Conservation (phyloP, 2,888 invertebrate species). For the Ypsolopha scabrella region DNA sequence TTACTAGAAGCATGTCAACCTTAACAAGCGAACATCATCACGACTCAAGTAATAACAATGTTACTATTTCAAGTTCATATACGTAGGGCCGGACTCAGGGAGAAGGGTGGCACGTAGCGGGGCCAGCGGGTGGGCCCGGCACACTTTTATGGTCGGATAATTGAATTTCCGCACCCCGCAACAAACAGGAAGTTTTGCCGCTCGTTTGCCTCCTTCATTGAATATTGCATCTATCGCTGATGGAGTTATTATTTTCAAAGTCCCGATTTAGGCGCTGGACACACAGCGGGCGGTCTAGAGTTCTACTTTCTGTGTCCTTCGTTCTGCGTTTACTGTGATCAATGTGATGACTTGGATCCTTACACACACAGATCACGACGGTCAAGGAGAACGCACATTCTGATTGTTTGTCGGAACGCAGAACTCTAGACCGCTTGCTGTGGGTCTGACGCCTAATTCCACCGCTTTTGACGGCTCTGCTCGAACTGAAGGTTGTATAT, state of each 20-base stretch:
- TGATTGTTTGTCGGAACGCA: too few species aligned
- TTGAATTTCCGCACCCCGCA: constrained; percentile 61
- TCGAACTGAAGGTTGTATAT: too few species aligned
- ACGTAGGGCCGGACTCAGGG: neutral
- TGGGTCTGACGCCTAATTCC: too few species aligned
- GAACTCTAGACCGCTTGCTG: too few species aligned
- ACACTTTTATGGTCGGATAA: constrained; percentile 59
- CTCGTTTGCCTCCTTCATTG: constrained; percentile 31
- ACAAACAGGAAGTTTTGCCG: constrained; percentile 57
- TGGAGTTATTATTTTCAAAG: constrained; percentile 44
- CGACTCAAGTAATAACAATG: constrained; percentile 4
- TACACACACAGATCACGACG: too few species aligned
- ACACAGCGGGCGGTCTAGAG: neutral
- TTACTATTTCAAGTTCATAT: constrained; percentile 10
- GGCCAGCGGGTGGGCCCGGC: constrained; percentile 7
- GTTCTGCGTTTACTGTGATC: too few species aligned
- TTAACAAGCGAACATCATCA: constrained; percentile 4
- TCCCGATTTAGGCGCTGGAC: neutral
- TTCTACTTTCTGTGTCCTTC: too few species aligned
- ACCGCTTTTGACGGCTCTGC: too few species aligned
- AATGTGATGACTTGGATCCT: too few species aligned
- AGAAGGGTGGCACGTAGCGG: neutral
- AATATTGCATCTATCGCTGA: constrained; percentile 43
- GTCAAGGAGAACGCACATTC: too few species aligned
- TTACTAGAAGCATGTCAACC: too few species aligned